Evolutionary conservation across 2,888 invertebrate species (phyloP), one percentile per base, ranked within the genome.

Genomic region (Noctua janthina): DNA sequence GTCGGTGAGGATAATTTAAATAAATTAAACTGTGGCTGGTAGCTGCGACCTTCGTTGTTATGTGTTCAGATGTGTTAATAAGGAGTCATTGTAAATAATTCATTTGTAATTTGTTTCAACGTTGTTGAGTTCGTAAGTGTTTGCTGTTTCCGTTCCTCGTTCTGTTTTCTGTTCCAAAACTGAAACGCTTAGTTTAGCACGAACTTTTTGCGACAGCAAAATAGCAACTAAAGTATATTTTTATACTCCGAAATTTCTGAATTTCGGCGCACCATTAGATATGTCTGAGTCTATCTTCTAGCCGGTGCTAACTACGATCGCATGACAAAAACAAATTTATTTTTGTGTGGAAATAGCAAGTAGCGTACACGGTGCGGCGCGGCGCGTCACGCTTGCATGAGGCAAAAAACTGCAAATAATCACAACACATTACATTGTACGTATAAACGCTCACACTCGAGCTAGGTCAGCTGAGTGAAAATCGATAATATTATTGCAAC

Each of bases 391-490:
- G 90, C 90, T 89, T 82, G 86, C 82, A 89, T 87, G 89, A 87
- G 82, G 85, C 79, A 88, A 87, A 87, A 90, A 88, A 89, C 90
- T 91, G 88, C 88, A 90, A 82, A 77, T 92, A 91, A 90, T 90
- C 88, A 86, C 84, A 87, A 87, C 81, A 88, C 68, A 79, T 83
- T 79, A 82, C 87, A 86, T 90, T 90, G 88, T 86, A 86, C 86
- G 86, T 88, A 88, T 66, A 39, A 11, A 66, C 90, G 87, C 90
- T 91, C 88, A 87, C 89, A 89, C 90, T 93, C 91, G 90, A 89
- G 93, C 90, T 93, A 92, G 93, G 94, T 93, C 94, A 93, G 90
- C 90, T 91, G 91, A 90, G 90, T 91, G 92, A 92, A 92, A 93
- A 92, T 89, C 90, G 84, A 89, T 90, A 89, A 89, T 85, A 78